phyloP scores from a whole-genome alignment of 2,888 invertebrate genomes.

The Monoplex corrugatus region DNA sequence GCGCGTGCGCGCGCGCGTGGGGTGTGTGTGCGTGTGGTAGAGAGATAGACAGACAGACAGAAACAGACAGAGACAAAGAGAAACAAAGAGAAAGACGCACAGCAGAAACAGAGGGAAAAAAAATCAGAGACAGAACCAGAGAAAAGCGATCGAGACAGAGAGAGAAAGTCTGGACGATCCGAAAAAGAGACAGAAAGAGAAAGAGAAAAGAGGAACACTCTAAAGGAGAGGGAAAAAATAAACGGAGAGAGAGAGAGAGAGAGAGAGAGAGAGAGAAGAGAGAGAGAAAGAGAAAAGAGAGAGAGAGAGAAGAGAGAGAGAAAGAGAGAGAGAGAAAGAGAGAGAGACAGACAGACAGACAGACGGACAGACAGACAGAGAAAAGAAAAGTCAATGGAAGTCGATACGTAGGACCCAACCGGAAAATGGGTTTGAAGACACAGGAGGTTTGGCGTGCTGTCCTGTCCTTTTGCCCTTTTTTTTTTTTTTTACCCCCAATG shows the following conservation, averaged over 20 bases:
- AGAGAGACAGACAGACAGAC: not conserved
- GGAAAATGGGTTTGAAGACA: too few species aligned
- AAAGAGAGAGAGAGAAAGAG: not conserved
- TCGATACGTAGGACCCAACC: too few species aligned
- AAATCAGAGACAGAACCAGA: not conserved
- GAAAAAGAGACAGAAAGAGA: not conserved
- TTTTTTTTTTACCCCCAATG: too few species aligned
- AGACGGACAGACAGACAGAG: constrained; percentile 34
- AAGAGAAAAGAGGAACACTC: not conserved
- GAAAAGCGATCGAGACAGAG: not conserved
- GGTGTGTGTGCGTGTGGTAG: not conserved
- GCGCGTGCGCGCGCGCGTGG: too few species aligned
- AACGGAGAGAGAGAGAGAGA: not conserved
- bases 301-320: not conserved
- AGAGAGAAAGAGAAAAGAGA: too few species aligned
- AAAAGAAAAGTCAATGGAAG: constrained; percentile 5
- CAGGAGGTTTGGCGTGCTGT: too few species aligned
- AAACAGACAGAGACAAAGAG: not conserved
- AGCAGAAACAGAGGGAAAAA: not conserved
- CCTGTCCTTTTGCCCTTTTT: too few species aligned
- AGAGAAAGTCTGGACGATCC: not conserved
- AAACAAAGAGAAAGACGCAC: not conserved
- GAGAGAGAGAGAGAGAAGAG: too few species aligned
- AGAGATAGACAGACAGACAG: not conserved
- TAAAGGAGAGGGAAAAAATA: not conserved